Percentiles rank a stretch among this genome's conserved stretches.
phyloP scores from a whole-genome alignment of 2,113 vertebrate species.

The Echinops telfairi region DNA sequence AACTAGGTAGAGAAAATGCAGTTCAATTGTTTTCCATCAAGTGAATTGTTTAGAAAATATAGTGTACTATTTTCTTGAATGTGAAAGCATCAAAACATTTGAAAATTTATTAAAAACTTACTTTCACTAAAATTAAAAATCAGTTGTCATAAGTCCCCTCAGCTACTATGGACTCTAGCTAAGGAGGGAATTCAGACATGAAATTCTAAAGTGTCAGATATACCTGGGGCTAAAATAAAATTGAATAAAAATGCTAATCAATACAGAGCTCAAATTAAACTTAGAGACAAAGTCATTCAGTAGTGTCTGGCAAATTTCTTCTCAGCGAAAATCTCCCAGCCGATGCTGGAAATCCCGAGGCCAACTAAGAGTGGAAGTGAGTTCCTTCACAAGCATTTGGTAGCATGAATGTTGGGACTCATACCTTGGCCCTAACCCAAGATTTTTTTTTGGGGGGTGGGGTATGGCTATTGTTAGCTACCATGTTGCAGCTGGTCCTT shows the following conservation, averaged over 20 bases:
- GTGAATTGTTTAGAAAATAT: not conserved
- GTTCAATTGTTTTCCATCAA: not conserved
- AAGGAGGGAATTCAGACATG: not conserved
- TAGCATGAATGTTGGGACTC: not conserved
- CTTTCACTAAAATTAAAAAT: not conserved
- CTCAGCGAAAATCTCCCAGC: constrained; percentile 31
- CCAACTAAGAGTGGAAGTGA: not conserved
- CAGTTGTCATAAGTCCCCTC: not conserved
- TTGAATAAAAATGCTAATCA: not conserved
- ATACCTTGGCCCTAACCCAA: no score
- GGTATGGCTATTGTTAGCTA: not conserved
- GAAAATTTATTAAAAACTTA: not conserved
- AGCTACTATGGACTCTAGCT: not conserved
- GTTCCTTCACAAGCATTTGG: not conserved
- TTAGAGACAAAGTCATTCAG: constrained; percentile 35
- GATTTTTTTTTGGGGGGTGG: not conserved
- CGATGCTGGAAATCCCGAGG: constrained; percentile 20
- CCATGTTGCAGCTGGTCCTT: not conserved
- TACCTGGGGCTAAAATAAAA: not conserved
- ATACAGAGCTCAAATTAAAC: not conserved
- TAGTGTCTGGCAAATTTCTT: constrained; percentile 45
- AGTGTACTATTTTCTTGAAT: not conserved
- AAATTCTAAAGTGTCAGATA: not conserved
- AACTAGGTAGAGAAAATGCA: not conserved
- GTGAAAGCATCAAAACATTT: not conserved